Base-by-base conservation (phyloP, 2,888 invertebrate genomes). In the Ommatoiulus sabulosus region DNA sequence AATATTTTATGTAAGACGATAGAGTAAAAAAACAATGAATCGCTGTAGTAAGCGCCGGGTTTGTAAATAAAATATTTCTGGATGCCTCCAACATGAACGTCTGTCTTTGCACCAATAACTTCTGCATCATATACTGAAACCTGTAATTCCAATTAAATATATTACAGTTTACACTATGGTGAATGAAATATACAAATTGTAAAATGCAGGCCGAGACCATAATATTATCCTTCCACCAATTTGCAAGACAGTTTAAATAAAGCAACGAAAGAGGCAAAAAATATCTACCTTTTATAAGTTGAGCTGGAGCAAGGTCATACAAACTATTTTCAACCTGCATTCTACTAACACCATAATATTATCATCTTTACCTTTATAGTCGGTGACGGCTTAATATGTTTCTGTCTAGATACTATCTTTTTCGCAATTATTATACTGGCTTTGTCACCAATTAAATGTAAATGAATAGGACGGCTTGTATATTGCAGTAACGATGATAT, bases 11-110 rank as follows among this genome's bases (percentile, higher is more conserved):
- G 95, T 44, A 96, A 92, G 1, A 95, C 96, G 87, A 96, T 93
- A 0, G 97, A 96, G 46, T 97, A 92, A 92, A 96, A 97, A 93
- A 97, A 97, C 44, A 97, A 92, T 0, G 96, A 95, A 92, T 96
- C 96, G 90, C 95, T 95, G 92, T 96, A 97, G 91, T 97, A 96
- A 4, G 95, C 94, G 88, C 95, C 95, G 86, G 95, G 95, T 91
- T 94, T 94, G 89, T 95, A 95, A 90, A 93, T 93, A 92, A 97
- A 96, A 92, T 95, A 94, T 8, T 95, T 95, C 90, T 95, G 95
- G 94, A 96, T 94, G 44, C 94, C 94, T 46, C 94, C 92, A 4
- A 96, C 94, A 90, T 96, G 94, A 91, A 95, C 94, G 72, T 94
- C 93, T 88, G 96, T 93, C 90, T 94, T 93, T 44, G 92, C 92